A percentile compares a stretch with the other conserved stretches of the same genome.
These are phyloP conservation scores for Lagopus leucura DNA, from an alignment of 2,113 vertebrate genomes.

Conservation along the genomic window DNA sequence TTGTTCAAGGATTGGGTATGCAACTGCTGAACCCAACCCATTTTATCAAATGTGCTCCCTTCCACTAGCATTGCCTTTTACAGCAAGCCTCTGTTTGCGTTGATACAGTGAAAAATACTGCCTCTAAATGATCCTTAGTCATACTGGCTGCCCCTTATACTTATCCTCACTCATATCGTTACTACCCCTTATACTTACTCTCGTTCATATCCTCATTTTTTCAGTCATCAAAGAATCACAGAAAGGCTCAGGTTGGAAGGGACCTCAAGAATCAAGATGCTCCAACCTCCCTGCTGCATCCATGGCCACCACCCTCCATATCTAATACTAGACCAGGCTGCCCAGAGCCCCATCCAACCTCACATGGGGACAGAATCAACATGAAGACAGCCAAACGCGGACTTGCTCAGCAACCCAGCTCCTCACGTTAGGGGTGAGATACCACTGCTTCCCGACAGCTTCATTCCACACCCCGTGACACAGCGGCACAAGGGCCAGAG, in stretches of 20 bases:
- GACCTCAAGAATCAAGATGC: too few relatives aligned
- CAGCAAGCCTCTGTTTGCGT: too few relatives aligned
- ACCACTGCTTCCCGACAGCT: accelerated
- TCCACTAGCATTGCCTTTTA: background rate
- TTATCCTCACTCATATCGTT: background rate
- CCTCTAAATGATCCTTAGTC: background rate
- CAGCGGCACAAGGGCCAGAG: background rate
- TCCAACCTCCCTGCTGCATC: too few relatives aligned
- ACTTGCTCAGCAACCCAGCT: background rate
- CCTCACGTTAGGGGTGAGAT: accelerated
- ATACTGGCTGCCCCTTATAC: accelerated
- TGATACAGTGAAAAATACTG: background rate
- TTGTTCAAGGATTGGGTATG: background rate
- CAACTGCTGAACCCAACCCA: accelerated
- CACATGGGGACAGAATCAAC: background rate
- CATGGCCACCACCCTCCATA: too few relatives aligned
- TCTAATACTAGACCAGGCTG: too few relatives aligned
- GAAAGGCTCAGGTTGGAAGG: too few relatives aligned
- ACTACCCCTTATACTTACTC: too few relatives aligned
- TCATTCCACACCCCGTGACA: accelerated
- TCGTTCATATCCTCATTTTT: too few relatives aligned
- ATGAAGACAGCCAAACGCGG: background rate
- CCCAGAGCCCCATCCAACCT: too few relatives aligned
- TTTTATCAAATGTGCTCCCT: too few relatives aligned
- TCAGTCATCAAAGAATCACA: too few relatives aligned